Percentiles rank a stretch among this genome's conserved stretches.
Conservation (phyloP, 2,888 invertebrate species). For the Urechis unicinctus region DNA sequence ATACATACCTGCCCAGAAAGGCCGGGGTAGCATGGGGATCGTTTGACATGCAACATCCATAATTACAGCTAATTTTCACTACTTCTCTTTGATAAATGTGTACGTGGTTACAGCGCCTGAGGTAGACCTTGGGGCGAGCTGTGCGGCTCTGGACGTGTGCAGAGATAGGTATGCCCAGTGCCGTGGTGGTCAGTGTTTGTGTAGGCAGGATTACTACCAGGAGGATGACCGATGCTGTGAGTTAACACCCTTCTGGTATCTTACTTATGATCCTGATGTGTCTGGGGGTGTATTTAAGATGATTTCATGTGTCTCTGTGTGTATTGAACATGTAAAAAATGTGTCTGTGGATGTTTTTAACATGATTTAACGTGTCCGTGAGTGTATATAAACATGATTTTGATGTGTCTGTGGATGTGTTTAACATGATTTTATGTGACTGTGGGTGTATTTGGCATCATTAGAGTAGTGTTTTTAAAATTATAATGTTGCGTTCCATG, state of each 20-base stretch:
- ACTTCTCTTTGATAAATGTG: too few species aligned
- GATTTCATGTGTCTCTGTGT: not conserved
- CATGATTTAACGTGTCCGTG: not conserved
- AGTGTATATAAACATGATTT: not conserved
- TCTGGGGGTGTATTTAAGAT: not conserved
- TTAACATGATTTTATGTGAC: too few species aligned
- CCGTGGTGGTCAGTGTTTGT: constrained; percentile 13
- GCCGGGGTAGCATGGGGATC: too few species aligned
- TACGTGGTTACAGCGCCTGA: constrained; percentile 4
- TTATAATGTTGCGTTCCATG: too few species aligned
- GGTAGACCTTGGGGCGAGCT: constrained; percentile 9
- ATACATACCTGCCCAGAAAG: too few species aligned
- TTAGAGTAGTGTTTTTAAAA: too few species aligned
- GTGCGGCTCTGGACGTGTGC: constrained; percentile 13
- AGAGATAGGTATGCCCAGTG: constrained; percentile 14
- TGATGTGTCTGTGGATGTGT: too few species aligned
- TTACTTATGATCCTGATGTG: too few species aligned
- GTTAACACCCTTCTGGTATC: not conserved
- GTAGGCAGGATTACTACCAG: constrained; percentile 14
- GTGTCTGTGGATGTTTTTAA: not conserved
- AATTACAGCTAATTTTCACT: not conserved
- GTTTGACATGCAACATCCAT: not conserved
- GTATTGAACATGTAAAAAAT: not conserved
- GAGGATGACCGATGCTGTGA: constrained; percentile 13
- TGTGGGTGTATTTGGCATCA: too few species aligned